Percentiles rank a stretch among this genome's conserved stretches.
Evolutionary conservation across 2,797 vertebrate species (phyloP).

Genomic region (Macropodus opercularis): DNA sequence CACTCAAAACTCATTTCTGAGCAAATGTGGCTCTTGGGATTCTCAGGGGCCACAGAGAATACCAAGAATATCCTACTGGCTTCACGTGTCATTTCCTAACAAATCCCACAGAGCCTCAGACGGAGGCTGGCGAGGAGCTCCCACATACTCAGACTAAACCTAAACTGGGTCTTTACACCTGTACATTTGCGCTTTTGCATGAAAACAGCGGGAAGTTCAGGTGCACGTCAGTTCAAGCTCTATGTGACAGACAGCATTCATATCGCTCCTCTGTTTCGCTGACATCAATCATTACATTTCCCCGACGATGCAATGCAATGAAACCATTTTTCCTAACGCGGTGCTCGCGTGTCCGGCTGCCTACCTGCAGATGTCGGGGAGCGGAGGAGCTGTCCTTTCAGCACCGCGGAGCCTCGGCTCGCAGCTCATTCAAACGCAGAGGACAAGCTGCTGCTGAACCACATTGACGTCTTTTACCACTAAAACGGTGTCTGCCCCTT

Average conservation of each 20-base stretch:
- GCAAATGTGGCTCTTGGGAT: conserved; percentile 59
- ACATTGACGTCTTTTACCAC: conserved; percentile 33
- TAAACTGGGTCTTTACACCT: not conserved
- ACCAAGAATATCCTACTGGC: conserved; percentile 67
- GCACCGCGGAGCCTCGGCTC: conserved; percentile 61
- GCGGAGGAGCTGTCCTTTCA: conserved; percentile 73
- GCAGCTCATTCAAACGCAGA: conserved; percentile 40
- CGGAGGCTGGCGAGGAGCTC: not conserved
- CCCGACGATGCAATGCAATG: conserved; percentile 36
- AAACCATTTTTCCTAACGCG: not conserved
- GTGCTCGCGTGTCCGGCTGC: conserved; percentile 7
- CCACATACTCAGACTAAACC: not conserved
- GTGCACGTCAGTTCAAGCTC: not conserved
- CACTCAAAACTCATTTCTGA: conserved; percentile 54
- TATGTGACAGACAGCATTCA: conserved; percentile 15
- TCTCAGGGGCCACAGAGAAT: conserved; percentile 58
- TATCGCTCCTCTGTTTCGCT: not conserved
- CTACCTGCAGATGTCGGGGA: conserved; percentile 67
- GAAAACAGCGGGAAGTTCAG: not conserved
- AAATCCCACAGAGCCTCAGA: not conserved
- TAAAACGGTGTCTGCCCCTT: conserved; percentile 17
- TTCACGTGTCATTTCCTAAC: conserved; percentile 43
- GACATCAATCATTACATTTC: conserved; percentile 28
- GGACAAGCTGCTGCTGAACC: conserved; percentile 30
- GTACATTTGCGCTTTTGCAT: not conserved